These are phyloP conservation scores for Plumapathes pennacea DNA, from an alignment of 92 coral and sea anemone genomes.

Conservation along the genomic window DNA sequence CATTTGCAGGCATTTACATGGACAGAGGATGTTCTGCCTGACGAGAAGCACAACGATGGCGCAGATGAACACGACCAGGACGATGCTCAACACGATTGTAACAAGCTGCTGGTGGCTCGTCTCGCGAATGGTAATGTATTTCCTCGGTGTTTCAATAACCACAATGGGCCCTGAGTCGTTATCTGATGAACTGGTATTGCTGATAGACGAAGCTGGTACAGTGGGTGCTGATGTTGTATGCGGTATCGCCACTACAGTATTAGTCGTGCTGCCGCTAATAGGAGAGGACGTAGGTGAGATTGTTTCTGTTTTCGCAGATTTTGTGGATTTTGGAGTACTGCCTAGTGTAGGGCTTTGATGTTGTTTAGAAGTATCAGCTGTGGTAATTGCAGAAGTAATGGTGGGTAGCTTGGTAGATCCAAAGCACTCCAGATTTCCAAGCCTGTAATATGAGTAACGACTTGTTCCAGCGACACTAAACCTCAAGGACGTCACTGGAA, in stretches of 20 bases:
- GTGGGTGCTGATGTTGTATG: background rate
- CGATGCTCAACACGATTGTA: slow-evolving; percentile 75
- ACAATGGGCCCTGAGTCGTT: slow-evolving; percentile 50
- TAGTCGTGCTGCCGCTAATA: background rate
- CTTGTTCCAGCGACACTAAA: slow-evolving; percentile 73
- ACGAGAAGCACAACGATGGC: slow-evolving; percentile 65
- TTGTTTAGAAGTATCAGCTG: too few relatives aligned
- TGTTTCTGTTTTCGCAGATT: too few relatives aligned
- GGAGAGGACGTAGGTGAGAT: background rate
- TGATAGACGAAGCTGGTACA: background rate
- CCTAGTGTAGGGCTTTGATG: background rate
- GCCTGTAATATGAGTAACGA: slow-evolving; percentile 34
- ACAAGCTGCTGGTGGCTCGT: slow-evolving; percentile 78
- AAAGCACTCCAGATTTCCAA: slow-evolving; percentile 75
- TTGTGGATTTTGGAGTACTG: background rate
- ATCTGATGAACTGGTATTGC: background rate
- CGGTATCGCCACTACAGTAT: slow-evolving; percentile 6
- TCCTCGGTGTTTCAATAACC: slow-evolving; percentile 67
- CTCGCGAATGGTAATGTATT: slow-evolving; percentile 77
- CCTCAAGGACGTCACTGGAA: slow-evolving; percentile 64
- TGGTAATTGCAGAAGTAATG: slow-evolving; percentile 2
- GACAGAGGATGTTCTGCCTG: slow-evolving; percentile 57
- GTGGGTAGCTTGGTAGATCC: slow-evolving; percentile 52
- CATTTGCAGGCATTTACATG: slow-evolving; percentile 71
- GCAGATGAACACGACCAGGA: slow-evolving; percentile 67